These are phyloP conservation scores for Helarctos malayanus DNA, from an alignment of 2,797 vertebrate genomes.

Conservation along the genomic window DNA sequence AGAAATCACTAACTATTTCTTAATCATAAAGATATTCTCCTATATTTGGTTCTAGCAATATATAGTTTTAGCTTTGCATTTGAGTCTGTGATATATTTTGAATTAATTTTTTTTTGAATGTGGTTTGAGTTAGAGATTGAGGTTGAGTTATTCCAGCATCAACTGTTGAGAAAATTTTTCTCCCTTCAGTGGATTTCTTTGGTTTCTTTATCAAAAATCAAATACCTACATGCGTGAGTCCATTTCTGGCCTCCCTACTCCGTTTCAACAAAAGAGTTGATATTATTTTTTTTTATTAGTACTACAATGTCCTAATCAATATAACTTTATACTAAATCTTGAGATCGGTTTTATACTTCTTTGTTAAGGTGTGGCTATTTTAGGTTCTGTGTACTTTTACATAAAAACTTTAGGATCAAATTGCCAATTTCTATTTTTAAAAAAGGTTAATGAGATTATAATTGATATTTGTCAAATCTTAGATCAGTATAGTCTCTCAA, in stretches of 20 bases:
- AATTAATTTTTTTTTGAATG: no score
- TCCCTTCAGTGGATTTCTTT: not conserved
- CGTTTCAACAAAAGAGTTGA: not conserved
- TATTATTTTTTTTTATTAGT: not conserved
- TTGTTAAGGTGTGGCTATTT: not conserved
- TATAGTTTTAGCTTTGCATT: no score
- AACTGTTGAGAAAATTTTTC: not conserved
- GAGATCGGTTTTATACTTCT: not conserved
- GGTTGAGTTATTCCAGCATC: not conserved
- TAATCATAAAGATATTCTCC: not conserved
- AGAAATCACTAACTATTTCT: not conserved
- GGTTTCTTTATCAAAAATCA: not conserved
- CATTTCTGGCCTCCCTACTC: not conserved
- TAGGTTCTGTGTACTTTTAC: not conserved
- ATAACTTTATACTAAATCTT: not conserved
- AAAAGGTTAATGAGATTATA: not conserved
- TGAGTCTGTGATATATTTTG: no score
- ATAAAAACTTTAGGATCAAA: not conserved
- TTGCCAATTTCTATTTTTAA: not conserved
- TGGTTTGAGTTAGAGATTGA: not conserved
- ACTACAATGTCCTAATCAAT: not conserved
- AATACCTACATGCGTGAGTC: not conserved
- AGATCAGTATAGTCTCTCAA: not conserved
- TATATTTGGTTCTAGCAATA: no score
- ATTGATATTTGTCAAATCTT: not conserved